Percentiles rank a stretch among this genome's conserved stretches.
phyloP scores from a whole-genome alignment of 2,797 vertebrate species.

The Spondyliosoma cantharus region DNA sequence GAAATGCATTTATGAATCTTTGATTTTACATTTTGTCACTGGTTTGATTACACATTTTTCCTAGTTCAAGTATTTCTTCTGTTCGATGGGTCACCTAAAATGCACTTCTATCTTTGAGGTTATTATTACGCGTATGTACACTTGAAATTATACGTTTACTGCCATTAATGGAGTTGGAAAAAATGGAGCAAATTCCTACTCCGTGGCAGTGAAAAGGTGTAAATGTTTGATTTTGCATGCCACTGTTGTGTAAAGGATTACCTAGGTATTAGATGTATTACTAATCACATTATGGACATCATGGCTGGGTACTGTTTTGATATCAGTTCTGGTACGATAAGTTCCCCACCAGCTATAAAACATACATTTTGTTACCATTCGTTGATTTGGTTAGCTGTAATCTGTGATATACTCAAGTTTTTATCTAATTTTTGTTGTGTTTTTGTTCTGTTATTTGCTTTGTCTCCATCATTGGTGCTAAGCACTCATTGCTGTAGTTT shows the following conservation, averaged over 20 bases:
- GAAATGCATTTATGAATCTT: conserved; percentile 1
- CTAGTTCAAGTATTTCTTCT: conserved; percentile 11
- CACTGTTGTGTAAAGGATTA: conserved; percentile 39
- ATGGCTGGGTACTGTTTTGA: conserved; percentile 58
- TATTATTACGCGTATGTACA: conserved; percentile 16
- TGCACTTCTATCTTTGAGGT: conserved; percentile 44
- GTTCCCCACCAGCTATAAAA: conserved; percentile 51
- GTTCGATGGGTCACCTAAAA: conserved; percentile 40
- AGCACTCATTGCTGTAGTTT: conserved; percentile 52
- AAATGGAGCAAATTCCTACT: conserved; percentile 21
- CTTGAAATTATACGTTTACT: conserved; percentile 43
- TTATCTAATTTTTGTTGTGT: too few relatives aligned
- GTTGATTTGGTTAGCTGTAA: conserved; percentile 1
- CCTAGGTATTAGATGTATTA: conserved; percentile 31
- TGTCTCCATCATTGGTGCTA: conserved; percentile 55
- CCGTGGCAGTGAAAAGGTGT: conserved; percentile 41
- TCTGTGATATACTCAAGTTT: background rate
- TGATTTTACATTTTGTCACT: conserved; percentile 10
- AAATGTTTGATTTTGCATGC: conserved; percentile 65
- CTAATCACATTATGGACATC: conserved; percentile 28
- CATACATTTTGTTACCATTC: conserved; percentile 5
- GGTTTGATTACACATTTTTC: background rate
- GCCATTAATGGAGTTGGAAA: conserved; percentile 16
- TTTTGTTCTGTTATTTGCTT: conserved; percentile 8
- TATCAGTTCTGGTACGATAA: conserved; percentile 40